Evolutionary conservation across 2,113 vertebrate species (phyloP).

Genomic region (Lasiurus borealis): DNA sequence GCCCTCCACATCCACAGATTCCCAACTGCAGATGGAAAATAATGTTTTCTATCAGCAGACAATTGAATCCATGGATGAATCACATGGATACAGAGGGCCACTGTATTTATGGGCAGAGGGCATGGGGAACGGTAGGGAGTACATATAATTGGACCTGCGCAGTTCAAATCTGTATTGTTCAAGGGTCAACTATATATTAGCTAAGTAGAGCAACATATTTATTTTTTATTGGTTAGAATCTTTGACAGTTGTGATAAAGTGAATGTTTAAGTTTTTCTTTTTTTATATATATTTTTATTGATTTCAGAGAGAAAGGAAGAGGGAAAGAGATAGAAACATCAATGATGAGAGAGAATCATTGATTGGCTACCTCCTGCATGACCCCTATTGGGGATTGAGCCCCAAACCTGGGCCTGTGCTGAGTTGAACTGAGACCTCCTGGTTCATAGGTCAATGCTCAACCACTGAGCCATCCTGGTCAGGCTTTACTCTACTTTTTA

Average conservation of each 20-base stretch:
- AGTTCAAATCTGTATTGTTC: neutral
- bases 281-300: too few relatives aligned
- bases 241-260: slow-evolving; percentile 17
- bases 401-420: too few relatives aligned
- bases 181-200: neutral
- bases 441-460: too few relatives aligned
- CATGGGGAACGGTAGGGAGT: too few relatives aligned
- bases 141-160: neutral
- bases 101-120: neutral
- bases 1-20: neutral
- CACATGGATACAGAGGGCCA: too few relatives aligned
- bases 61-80: neutral
- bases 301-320: too few relatives aligned
- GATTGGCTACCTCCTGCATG: too few relatives aligned
- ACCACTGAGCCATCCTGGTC: too few relatives aligned
- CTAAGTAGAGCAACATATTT: neutral
- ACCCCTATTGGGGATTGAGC: too few relatives aligned
- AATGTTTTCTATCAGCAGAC: neutral
- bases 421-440: too few relatives aligned
- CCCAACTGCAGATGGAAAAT: neutral
- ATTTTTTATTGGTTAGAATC: slow-evolving; percentile 48
- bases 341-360: too few relatives aligned
- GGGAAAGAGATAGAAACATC: too few relatives aligned
- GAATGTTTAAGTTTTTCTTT: neutral
- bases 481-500: neutral